A percentile compares a stretch with the other conserved stretches of the same genome.
Evolutionary conservation across 2,113 vertebrate species (phyloP).

Genomic region (Gambusia affinis): DNA sequence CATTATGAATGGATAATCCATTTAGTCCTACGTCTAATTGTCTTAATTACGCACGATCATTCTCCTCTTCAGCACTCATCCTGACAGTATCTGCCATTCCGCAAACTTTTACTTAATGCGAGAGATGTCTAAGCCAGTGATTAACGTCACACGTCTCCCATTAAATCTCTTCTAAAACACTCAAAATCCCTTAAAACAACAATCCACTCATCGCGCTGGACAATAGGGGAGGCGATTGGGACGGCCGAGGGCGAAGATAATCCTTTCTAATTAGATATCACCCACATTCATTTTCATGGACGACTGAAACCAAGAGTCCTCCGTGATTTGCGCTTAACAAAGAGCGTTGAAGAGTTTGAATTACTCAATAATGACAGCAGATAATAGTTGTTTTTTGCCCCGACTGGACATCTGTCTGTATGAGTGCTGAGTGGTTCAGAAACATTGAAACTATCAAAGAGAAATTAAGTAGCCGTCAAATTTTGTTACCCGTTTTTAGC

Average conservation of each 20-base stretch:
- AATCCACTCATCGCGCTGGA: constrained; percentile 52
- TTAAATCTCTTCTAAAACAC: constrained; percentile 63
- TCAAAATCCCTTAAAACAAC: constrained; percentile 69
- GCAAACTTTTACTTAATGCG: constrained; percentile 28
- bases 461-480: not conserved
- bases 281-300: constrained; percentile 57
- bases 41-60: constrained; percentile 24
- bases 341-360: constrained; percentile 25
- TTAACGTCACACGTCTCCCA: constrained; percentile 43
- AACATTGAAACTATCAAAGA: constrained; percentile 52
- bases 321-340: constrained; percentile 19
- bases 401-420: no score
- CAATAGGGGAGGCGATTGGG: constrained; percentile 43
- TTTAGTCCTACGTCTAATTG: not conserved
- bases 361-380: constrained; percentile 41
- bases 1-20: not conserved
- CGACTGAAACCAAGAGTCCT: constrained; percentile 71
- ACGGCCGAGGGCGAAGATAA: constrained; percentile 74
- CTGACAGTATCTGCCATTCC: constrained; percentile 51
- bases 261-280: constrained; percentile 79
- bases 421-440: not conserved
- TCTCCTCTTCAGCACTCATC: constrained; percentile 24
- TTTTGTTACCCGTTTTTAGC: not conserved
- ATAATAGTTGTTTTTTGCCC: constrained; percentile 11
- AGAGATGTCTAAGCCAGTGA: constrained; percentile 36